Conservation (phyloP, 2,797 vertebrate genomes). For the Karalla daura region DNA sequence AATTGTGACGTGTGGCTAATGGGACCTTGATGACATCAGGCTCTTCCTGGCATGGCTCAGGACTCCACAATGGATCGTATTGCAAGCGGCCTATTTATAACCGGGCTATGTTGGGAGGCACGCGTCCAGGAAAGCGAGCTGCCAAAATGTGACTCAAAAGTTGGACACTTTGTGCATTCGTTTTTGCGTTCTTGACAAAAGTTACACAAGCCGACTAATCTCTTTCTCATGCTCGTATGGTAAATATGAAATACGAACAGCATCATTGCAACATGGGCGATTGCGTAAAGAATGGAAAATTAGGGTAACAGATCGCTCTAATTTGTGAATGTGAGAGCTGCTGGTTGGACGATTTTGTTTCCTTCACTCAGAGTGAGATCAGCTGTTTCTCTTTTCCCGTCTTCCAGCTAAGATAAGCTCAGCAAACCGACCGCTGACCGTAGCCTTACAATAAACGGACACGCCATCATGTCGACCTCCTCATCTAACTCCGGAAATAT, state of each 20-base stretch:
- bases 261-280: too few relatives aligned
- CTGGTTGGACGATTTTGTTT: neutral
- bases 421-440: neutral
- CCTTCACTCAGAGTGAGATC: neutral
- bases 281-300: neutral
- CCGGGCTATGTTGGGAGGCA: constrained; percentile 35
- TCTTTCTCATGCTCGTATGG: too few relatives aligned
- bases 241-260: neutral
- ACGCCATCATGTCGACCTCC: neutral
- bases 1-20: constrained; percentile 18
- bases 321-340: neutral
- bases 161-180: neutral
- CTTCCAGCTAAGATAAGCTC: neutral
- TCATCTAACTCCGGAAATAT: neutral
- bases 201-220: neutral
- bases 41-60: constrained; percentile 30
- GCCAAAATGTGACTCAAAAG: constrained; percentile 30
- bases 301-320: neutral
- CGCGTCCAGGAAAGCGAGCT: constrained; percentile 14
- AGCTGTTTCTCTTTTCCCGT: too few relatives aligned
- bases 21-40: constrained; percentile 20
- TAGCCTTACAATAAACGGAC: neutral
- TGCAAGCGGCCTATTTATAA: constrained; percentile 71
- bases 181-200: neutral
- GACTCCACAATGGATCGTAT: constrained; percentile 42